Evolutionary conservation across 2,797 vertebrate genomes (phyloP).

Genomic region (Enteromius paludinosus): DNA sequence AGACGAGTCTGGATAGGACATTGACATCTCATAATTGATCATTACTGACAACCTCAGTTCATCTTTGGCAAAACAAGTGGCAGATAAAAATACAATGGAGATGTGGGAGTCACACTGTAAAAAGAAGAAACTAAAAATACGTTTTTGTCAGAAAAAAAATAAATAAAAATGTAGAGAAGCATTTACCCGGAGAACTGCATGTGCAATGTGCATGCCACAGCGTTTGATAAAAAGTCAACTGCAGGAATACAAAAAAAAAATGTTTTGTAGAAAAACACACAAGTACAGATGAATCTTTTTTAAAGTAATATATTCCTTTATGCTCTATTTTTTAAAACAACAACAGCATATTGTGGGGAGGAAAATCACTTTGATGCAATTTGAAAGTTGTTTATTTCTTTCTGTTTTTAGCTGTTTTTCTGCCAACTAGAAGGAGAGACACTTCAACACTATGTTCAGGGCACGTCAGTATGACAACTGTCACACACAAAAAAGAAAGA

Average conservation of each 20-base stretch:
- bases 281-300: conserved; percentile 78
- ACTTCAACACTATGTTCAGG: conserved; percentile 81
- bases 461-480: conserved; percentile 72
- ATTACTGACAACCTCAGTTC: conserved; percentile 71
- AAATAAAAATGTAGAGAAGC: conserved; percentile 65
- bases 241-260: conserved; percentile 82
- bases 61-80: conserved; percentile 68
- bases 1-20: conserved; percentile 44
- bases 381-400: conserved; percentile 61
- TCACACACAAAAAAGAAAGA: conserved; percentile 64
- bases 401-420: conserved; percentile 50
- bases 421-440: conserved; percentile 75
- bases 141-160: conserved; percentile 75
- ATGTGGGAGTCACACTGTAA: conserved; percentile 78
- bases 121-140: conserved; percentile 57
- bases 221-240: conserved; percentile 84
- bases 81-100: conserved; percentile 75
- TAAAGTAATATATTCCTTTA: conserved; percentile 79
- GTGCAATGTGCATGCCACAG: conserved; percentile 88
- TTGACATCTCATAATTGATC: conserved; percentile 66
- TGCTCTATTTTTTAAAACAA: conserved; percentile 84
- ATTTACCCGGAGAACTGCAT: conserved; percentile 87
- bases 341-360: conserved; percentile 34
- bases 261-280: conserved; percentile 72
- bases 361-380: conserved; percentile 50